Evolutionary conservation across 2,888 invertebrate genomes (phyloP), one percentile per base, ranked within the genome.

Genomic region (Drosophila nr. medialis): DNA sequence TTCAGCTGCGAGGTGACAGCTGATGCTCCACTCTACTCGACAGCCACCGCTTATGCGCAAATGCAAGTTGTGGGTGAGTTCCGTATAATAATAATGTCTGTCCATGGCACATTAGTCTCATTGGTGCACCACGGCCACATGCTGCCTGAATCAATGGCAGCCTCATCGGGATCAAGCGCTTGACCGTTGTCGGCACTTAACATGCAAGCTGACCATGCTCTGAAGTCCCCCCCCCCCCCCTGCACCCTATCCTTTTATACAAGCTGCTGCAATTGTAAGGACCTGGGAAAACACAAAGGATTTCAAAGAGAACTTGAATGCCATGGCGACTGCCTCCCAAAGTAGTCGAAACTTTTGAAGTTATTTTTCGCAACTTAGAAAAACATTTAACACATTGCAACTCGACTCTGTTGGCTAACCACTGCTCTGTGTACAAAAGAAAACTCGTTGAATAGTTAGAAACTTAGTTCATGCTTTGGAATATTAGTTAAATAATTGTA

Each of bases 41-140:
- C 96, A 0, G 94, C 95, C 62, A 94, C 94, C 68, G 95, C 94
- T 54, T 94, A 94, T 76, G 95, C 94, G 79, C 95, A 94, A 74
- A 95, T 96, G 94, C 95, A 95, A 86, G 96, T 96, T 90, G 95
- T 96, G 67, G 95, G 96, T 96, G 93, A 95, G 96, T 93, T 80
- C 36, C 27, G 18, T 51, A 66, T 67, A 27, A 18, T 38, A 45
- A 13, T 36, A 61, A 51, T 36, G 45, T 0, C 36, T 24, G n/a
- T 34, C 24, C n/a, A 21, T 7, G 11, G 1, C 38, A 15, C 30
- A 34, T 36, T 48, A 56, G 68, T 64, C 65, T 74, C 71, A 62
- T 71, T 68, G 71, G 59, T 53, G 48, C 2, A 21, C 60, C 27
- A 13, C 7, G 18, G 56, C 38, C 56, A 63, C 40, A 61, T 38